These are phyloP conservation scores for Paramuricea clavata DNA, from an alignment of 92 coral and sea anemone species.

Conservation along the genomic window DNA sequence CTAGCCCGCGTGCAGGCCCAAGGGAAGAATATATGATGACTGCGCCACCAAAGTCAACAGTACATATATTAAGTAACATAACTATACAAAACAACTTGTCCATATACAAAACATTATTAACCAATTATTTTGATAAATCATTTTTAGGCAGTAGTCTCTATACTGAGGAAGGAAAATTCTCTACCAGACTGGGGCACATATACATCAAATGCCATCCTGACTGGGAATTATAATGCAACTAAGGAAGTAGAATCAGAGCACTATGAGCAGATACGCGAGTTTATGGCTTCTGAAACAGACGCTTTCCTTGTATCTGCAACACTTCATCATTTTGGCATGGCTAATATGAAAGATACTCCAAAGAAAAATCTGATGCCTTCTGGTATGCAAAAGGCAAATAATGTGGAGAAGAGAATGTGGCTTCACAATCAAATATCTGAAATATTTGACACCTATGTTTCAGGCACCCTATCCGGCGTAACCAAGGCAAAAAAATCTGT, in stretches of 20 bases:
- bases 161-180: slow-evolving; percentile 4
- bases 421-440: neutral
- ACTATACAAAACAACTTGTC: neutral
- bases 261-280: slow-evolving; percentile 25
- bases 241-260: slow-evolving; percentile 7
- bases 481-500: neutral
- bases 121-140: neutral
- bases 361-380: slow-evolving; percentile 14
- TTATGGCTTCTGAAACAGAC: slow-evolving; percentile 1
- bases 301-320: slow-evolving; percentile 21
- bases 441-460: slow-evolving; percentile 13
- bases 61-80: no score
- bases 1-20: no score
- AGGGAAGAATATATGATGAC: no score
- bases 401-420: slow-evolving; percentile 8
- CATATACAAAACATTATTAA: neutral
- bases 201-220: slow-evolving; percentile 24
- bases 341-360: neutral
- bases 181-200: slow-evolving; percentile 39
- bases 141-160: slow-evolving; percentile 1
- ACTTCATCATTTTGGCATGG: slow-evolving; percentile 13
- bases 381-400: neutral
- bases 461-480: neutral
- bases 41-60: no score
- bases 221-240: slow-evolving; percentile 15